Percentiles rank a stretch among this genome's conserved stretches.
Conservation (phyloP, 1,140 invertebrate genomes). For the Drosophila sp. region DNA sequence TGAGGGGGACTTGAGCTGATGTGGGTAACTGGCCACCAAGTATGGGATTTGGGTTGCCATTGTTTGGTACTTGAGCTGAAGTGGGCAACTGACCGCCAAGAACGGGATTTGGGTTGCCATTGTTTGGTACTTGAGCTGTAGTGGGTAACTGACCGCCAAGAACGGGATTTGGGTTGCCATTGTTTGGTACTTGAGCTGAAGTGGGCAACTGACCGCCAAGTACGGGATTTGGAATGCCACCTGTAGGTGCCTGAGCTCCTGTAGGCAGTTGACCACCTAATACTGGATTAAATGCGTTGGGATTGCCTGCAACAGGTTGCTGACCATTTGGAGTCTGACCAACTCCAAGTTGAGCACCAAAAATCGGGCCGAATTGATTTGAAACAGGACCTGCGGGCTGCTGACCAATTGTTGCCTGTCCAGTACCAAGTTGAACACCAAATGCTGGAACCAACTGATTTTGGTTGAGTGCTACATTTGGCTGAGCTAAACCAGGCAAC, state of each 20-base stretch:
- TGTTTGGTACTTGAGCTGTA: background rate
- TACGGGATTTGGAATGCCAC: constrained; percentile 2
- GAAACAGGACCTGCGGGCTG: background rate
- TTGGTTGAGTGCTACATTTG: background rate
- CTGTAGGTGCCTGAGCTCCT: constrained; percentile 8
- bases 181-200: background rate
- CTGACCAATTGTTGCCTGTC: constrained; percentile 26
- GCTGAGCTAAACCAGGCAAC: constrained; percentile 23
- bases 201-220: constrained; percentile 21
- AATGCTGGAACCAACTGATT: constrained; percentile 30
- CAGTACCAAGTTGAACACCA: constrained; percentile 26
- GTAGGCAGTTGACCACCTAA: constrained; percentile 18
- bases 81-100: constrained; percentile 16
- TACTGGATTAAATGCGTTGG: constrained; percentile 6
- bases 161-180: constrained; percentile 7
- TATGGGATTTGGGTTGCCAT: background rate
- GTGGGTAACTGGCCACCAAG: constrained; percentile 14
- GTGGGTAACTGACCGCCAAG: constrained; percentile 8
- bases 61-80: background rate
- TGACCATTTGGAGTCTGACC: constrained; percentile 31
- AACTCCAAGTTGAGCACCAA: constrained; percentile 37
- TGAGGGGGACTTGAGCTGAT: background rate
- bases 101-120: background rate
- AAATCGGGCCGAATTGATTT: constrained; percentile 12
- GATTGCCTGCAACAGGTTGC: background rate